phyloP scores from a whole-genome alignment of 2,797 vertebrate genomes.

The Sebastes ruberrimus region DNA sequence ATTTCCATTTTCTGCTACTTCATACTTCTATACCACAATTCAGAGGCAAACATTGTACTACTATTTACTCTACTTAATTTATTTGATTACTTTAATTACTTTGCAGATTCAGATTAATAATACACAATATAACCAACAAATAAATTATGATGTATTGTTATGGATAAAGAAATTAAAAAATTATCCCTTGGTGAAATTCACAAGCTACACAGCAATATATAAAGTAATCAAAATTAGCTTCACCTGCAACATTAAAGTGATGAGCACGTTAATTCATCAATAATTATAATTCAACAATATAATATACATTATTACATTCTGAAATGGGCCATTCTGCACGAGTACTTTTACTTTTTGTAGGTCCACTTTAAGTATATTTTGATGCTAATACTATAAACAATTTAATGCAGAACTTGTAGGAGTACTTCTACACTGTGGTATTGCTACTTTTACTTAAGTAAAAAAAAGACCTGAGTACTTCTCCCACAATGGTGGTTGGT shows the following conservation, averaged over 20 bases:
- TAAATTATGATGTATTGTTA: not conserved
- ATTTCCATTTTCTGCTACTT: not conserved
- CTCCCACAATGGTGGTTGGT: not conserved
- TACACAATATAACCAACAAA: not conserved
- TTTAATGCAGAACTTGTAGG: not conserved
- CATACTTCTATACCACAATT: not conserved
- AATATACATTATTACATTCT: not conserved
- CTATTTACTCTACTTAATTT: not conserved
- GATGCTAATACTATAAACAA: not conserved
- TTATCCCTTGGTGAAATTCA: not conserved
- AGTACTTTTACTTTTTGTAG: not conserved
- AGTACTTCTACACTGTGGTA: not conserved
- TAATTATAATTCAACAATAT: not conserved
- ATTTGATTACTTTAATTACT: not conserved
- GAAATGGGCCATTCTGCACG: not conserved
- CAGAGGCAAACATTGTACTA: not conserved
- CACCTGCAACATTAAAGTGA: not conserved
- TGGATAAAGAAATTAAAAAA: not conserved
- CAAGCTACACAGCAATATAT: not conserved
- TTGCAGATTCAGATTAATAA: not conserved
- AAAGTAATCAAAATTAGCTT: not conserved
- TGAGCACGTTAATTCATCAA: not conserved
- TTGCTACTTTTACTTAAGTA: not conserved
- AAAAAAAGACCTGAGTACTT: rapidly evolving
- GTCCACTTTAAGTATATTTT: not conserved